These are phyloP conservation scores for Dendrocopos noguchii DNA, from an alignment of 2,113 vertebrate species.

Conservation along the genomic window DNA sequence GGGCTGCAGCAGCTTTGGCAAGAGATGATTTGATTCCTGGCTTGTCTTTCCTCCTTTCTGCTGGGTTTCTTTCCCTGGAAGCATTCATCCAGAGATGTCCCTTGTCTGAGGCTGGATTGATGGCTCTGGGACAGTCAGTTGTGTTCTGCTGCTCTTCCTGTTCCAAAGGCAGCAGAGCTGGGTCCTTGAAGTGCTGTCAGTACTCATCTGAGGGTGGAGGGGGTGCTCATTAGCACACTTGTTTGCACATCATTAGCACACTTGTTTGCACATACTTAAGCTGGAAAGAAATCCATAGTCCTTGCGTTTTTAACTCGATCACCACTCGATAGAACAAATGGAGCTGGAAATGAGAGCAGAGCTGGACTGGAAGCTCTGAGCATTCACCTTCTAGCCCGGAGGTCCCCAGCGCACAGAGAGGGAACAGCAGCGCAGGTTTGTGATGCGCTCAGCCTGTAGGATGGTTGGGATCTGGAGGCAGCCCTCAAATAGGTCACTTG, in stretches of 20 bases:
- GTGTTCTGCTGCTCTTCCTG: constrained; percentile 2
- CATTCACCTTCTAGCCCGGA: not conserved
- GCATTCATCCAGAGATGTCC: not conserved
- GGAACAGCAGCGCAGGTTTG: not conserved
- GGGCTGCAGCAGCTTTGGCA: not conserved
- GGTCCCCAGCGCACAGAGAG: not conserved
- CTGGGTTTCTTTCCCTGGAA: not conserved
- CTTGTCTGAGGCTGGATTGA: not conserved
- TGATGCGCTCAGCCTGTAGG: not conserved
- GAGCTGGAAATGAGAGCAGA: constrained; percentile 33
- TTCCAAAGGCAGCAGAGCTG: constrained; percentile 17
- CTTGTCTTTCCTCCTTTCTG: not conserved
- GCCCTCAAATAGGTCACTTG: not conserved
- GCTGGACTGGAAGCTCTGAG: not conserved
- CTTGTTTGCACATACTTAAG: constrained; percentile 68
- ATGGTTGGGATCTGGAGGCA: not conserved
- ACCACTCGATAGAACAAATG: constrained; percentile 57
- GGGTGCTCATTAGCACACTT: constrained; percentile 62
- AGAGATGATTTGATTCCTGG: not conserved
- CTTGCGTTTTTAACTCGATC: constrained; percentile 72
- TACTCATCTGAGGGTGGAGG: constrained; percentile 49
- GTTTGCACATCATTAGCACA: constrained; percentile 28
- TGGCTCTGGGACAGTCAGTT: not conserved
- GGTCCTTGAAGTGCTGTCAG: constrained; percentile 53
- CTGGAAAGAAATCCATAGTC: constrained; percentile 64